Evolutionary conservation across 2,113 vertebrate genomes (phyloP).

Genomic region (Bothrops jararaca): DNA sequence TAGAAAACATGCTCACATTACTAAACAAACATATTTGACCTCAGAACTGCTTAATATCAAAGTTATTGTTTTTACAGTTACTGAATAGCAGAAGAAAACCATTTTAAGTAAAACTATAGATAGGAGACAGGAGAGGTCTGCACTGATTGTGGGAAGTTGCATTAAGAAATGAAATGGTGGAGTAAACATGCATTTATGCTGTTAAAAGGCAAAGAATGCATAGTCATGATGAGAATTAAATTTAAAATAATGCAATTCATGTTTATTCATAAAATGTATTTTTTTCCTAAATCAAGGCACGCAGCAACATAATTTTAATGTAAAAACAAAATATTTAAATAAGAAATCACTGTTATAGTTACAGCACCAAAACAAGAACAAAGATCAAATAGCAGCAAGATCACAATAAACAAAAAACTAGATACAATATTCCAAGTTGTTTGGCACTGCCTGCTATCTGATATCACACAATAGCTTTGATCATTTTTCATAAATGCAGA

Average conservation of each 20-base stretch:
- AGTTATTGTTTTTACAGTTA: not conserved
- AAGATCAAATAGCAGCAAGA: not conserved
- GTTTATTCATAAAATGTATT: not conserved
- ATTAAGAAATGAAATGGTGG: not conserved
- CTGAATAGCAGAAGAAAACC: not conserved
- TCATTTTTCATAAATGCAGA: not conserved
- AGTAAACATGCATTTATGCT: not conserved
- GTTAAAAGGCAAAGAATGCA: not conserved
- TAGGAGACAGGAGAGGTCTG: not conserved
- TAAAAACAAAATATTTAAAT: not conserved
- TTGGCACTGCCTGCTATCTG: not conserved
- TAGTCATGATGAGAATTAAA: not conserved
- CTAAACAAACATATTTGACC: not conserved
- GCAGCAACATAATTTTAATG: not conserved
- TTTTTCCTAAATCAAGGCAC: not conserved
- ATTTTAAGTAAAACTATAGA: not conserved
- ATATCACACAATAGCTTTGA: not conserved
- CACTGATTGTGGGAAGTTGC: not conserved
- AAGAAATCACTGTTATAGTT: not conserved
- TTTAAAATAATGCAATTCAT: not conserved
- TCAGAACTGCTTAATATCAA: not conserved
- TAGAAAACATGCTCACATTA: not conserved
- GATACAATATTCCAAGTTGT: not conserved
- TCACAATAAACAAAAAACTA: not conserved
- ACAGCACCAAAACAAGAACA: not conserved